These are phyloP conservation scores for Calameuta idolon DNA, from an alignment of 2,888 invertebrate species.

Conservation along the genomic window DNA sequence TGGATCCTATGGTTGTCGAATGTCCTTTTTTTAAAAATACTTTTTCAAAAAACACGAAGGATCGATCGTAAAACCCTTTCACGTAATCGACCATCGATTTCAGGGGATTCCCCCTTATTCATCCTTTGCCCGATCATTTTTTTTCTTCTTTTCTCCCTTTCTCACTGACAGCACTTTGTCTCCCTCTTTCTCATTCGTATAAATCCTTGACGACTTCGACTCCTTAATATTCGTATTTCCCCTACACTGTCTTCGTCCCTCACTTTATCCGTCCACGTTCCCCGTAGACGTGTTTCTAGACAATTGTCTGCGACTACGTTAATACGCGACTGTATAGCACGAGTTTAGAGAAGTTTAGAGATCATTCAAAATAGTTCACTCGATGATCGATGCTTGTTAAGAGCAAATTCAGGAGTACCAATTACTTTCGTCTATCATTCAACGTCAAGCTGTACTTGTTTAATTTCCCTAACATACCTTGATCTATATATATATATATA, in stretches of 20 bases:
- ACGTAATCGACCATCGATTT: background rate
- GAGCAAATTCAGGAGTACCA: conserved; percentile 35
- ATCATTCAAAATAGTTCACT: background rate
- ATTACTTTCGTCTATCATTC: too few relatives aligned
- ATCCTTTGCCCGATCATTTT: background rate
- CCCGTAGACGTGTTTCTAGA: too few relatives aligned
- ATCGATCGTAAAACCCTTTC: background rate
- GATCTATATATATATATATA: too few relatives aligned
- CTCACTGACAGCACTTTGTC: too few relatives aligned
- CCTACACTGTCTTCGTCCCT: background rate
- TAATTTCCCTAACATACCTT: too few relatives aligned
- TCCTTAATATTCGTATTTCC: background rate
- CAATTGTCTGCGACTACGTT: too few relatives aligned
- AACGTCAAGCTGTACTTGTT: too few relatives aligned
- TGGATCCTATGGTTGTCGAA: conserved; percentile 8
- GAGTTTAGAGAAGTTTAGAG: background rate
- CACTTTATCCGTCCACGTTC: too few relatives aligned
- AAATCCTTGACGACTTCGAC: background rate
- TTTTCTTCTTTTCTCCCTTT: too few relatives aligned
- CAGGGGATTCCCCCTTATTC: background rate
- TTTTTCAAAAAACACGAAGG: background rate
- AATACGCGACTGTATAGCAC: too few relatives aligned
- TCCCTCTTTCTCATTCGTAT: background rate
- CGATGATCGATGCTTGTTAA: conserved; percentile 40
- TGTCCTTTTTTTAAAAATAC: conserved; percentile 8